Evolutionary conservation across 2,113 vertebrate genomes (phyloP).

Genomic region (Forbesichthys agassizii): DNA sequence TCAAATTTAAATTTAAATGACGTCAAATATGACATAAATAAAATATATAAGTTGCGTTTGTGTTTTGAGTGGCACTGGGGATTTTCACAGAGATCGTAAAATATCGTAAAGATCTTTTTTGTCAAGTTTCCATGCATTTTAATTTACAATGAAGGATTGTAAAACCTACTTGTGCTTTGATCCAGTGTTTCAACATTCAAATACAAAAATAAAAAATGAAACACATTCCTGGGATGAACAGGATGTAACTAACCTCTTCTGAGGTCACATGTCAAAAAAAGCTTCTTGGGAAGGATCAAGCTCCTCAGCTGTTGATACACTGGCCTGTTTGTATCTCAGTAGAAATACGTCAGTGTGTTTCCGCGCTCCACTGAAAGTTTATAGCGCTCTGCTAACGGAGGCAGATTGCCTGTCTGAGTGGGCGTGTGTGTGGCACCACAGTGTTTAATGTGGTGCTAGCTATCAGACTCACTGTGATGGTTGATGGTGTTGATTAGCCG

Average conservation of each 20-base stretch:
- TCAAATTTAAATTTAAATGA: no score
- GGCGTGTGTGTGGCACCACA: background rate
- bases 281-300: conserved; percentile 66
- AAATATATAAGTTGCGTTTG: no score
- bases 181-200: conserved; percentile 14
- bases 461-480: conserved; percentile 85
- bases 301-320: conserved; percentile 68
- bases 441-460: background rate
- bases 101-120: no score
- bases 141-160: no score
- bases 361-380: background rate
- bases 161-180: no score
- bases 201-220: conserved; percentile 19
- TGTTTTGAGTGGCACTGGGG: no score
- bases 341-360: conserved; percentile 25
- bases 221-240: conserved; percentile 49
- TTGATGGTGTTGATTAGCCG: conserved; percentile 99
- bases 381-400: background rate
- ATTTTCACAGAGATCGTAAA: no score
- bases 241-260: conserved; percentile 67
- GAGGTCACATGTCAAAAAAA: conserved; percentile 44
- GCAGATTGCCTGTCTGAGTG: background rate
- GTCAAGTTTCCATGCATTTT: no score
- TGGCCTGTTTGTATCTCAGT: conserved; percentile 38
- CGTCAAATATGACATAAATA: no score